These are phyloP conservation scores for Conus ventricosus DNA, from an alignment of 1,140 invertebrate genomes.

Conservation along the genomic window DNA sequence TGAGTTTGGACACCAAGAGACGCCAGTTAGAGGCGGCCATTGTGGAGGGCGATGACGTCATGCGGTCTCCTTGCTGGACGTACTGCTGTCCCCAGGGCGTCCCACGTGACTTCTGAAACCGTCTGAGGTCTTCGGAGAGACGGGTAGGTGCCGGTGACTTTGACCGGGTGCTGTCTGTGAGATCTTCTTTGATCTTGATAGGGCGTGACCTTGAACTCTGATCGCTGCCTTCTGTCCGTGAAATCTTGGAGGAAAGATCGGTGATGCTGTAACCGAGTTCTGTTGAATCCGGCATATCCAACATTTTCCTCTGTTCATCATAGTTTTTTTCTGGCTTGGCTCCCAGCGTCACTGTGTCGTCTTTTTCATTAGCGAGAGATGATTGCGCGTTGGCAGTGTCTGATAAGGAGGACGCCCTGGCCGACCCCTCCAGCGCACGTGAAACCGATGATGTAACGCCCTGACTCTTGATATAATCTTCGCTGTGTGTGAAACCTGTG, in stretches of 20 bases:
- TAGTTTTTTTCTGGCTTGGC: background rate
- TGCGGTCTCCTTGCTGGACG: slow-evolving; percentile 25
- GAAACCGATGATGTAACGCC: background rate
- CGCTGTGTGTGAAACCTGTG: background rate
- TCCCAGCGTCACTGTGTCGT: background rate
- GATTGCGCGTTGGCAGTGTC: background rate
- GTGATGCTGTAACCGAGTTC: background rate
- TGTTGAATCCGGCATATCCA: background rate
- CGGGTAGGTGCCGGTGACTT: slow-evolving; percentile 25
- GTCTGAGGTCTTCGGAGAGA: slow-evolving; percentile 40
- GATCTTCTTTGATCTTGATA: background rate
- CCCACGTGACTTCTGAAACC: slow-evolving; percentile 44
- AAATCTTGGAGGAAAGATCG: too few species aligned
- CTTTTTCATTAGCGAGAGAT: background rate
- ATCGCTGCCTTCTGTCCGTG: background rate
- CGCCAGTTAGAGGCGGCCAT: slow-evolving; percentile 21
- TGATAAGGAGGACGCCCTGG: background rate
- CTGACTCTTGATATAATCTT: background rate
- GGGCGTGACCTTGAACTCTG: background rate
- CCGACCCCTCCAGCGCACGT: background rate
- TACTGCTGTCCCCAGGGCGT: slow-evolving; percentile 23
- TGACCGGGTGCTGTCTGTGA: background rate
- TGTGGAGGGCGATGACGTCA: background rate
- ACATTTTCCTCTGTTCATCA: background rate
- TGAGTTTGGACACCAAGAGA: slow-evolving; percentile 24